These are phyloP conservation scores for Zenarchopterus dispar DNA, from an alignment of 2,797 vertebrate genomes.

Conservation along the genomic window DNA sequence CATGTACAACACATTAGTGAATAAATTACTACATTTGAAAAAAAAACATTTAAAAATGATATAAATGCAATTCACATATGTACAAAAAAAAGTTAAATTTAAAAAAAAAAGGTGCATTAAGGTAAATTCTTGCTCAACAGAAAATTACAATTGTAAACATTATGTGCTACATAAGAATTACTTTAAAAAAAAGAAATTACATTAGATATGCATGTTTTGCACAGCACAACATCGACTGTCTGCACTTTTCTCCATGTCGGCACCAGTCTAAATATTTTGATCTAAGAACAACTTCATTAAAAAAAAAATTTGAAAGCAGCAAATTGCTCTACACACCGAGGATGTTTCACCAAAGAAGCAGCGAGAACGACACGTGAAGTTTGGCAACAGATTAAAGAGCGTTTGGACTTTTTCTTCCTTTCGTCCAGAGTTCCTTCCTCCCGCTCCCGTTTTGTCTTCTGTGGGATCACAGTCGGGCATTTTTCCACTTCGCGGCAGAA, in stretches of 20 bases:
- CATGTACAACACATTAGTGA: slow-evolving; percentile 35
- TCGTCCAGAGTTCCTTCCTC: background rate
- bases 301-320: slow-evolving; percentile 39
- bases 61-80: slow-evolving; percentile 5
- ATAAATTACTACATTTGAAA: slow-evolving; percentile 35
- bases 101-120: slow-evolving; percentile 61
- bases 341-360: slow-evolving; percentile 64
- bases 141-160: slow-evolving; percentile 62
- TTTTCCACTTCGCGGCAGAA: slow-evolving; percentile 4
- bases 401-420: background rate
- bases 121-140: slow-evolving; percentile 11
- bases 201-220: slow-evolving; percentile 25
- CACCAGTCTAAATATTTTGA: slow-evolving; percentile 46
- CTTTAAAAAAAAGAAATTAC: slow-evolving; percentile 27
- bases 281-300: slow-evolving; percentile 19
- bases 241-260: slow-evolving; percentile 8
- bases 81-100: slow-evolving; percentile 4
- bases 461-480: slow-evolving; percentile 11
- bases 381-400: background rate
- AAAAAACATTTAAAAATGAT: slow-evolving; percentile 2
- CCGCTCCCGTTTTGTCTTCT: slow-evolving; percentile 14
- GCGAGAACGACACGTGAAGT: slow-evolving; percentile 59
- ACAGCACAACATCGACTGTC: slow-evolving; percentile 22
- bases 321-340: slow-evolving; percentile 69
- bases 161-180: slow-evolving; percentile 53